Evolutionary conservation across 2,888 invertebrate genomes (phyloP).

Genomic region (Folsomia manolachei): DNA sequence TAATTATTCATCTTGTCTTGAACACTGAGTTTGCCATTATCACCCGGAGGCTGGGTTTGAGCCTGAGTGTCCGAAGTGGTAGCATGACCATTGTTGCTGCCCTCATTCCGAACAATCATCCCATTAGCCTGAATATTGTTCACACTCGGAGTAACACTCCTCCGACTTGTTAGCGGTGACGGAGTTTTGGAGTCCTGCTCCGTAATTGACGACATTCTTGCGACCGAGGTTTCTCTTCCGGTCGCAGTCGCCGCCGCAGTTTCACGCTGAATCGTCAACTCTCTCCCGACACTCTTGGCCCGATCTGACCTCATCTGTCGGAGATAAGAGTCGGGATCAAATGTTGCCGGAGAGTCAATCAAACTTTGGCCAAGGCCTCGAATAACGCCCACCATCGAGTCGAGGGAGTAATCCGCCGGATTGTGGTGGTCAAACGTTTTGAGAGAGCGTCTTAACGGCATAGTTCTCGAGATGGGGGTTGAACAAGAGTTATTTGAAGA

Average conservation of each 20-base stretch:
- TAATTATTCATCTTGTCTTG: slow-evolving; percentile 50
- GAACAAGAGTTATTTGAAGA: slow-evolving; percentile 10
- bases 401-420: slow-evolving; percentile 16
- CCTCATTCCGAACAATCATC: neutral
- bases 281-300: slow-evolving; percentile 15
- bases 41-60: neutral
- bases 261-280: slow-evolving; percentile 21
- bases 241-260: no score
- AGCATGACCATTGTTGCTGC: neutral
- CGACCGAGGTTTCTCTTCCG: slow-evolving; percentile 21
- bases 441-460: slow-evolving; percentile 41
- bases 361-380: slow-evolving; percentile 22
- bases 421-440: slow-evolving; percentile 34
- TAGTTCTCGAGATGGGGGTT: slow-evolving; percentile 25
- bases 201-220: slow-evolving; percentile 11
- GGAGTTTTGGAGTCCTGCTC: neutral
- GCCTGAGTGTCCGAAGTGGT: neutral
- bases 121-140: slow-evolving; percentile 15
- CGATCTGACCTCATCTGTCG: slow-evolving; percentile 25
- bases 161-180: neutral
- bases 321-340: slow-evolving; percentile 21
- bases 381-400: slow-evolving; percentile 20
- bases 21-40: slow-evolving; percentile 13
- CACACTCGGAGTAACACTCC: no score
- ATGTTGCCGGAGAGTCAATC: slow-evolving; percentile 18